Percentiles rank a stretch among this genome's conserved stretches.
Evolutionary conservation across 2,113 vertebrate genomes (phyloP).

Genomic region (Girardinichthys multiradiatus): DNA sequence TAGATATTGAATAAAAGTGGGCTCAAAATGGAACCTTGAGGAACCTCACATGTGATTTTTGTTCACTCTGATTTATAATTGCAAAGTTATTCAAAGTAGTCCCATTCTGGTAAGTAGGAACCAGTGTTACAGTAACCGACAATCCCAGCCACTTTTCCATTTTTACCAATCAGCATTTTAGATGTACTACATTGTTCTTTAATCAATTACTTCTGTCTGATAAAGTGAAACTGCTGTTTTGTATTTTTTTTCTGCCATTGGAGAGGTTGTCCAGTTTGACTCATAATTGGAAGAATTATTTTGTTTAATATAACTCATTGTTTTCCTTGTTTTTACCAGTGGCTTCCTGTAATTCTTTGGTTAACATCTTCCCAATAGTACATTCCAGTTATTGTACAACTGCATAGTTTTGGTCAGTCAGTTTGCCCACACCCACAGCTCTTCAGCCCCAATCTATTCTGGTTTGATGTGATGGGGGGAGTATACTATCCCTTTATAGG

Average conservation of each 20-base stretch:
- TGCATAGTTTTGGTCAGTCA: slow-evolving; percentile 1
- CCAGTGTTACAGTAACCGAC: neutral
- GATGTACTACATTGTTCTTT: no score
- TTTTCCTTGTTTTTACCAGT: neutral
- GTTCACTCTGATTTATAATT: neutral
- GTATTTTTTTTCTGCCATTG: neutral
- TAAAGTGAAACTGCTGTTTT: no score
- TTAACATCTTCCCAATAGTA: neutral
- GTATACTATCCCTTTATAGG: neutral
- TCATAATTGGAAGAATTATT: neutral
- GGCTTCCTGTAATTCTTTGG: neutral
- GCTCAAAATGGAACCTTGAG: neutral
- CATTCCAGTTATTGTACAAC: neutral
- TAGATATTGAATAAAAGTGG: neutral
- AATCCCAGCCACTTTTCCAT: no score
- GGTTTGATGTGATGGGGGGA: neutral
- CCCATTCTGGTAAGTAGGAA: neutral
- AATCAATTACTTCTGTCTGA: no score
- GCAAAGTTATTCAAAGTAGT: neutral
- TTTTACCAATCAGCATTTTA: no score
- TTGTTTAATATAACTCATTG: neutral
- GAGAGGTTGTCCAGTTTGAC: neutral
- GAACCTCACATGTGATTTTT: neutral
- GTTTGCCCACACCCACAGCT: neutral
- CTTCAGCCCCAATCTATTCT: neutral